Percentiles rank a stretch among this genome's conserved stretches.
phyloP scores from a whole-genome alignment of 2,113 vertebrate species.

The Leptosomus discolor region DNA sequence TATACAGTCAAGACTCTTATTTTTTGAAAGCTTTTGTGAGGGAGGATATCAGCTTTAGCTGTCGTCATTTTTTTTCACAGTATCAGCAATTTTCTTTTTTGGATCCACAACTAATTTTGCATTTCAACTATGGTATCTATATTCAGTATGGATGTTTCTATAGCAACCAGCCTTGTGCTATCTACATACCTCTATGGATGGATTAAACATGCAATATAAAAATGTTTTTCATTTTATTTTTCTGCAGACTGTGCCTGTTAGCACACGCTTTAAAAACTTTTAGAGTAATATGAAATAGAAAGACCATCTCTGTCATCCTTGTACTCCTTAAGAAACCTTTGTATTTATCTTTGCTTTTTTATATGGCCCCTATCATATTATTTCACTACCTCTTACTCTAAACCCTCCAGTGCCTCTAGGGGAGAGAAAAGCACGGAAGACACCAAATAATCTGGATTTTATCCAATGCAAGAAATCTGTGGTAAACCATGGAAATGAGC shows the following conservation, averaged over 20 bases:
- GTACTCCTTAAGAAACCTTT: neutral
- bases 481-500: neutral
- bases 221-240: neutral
- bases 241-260: neutral
- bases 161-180: neutral
- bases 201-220: neutral
- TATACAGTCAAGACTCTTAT: neutral
- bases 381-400: neutral
- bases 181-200: neutral
- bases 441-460: neutral
- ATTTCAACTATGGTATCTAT: neutral
- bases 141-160: neutral
- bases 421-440: neutral
- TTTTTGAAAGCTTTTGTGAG: neutral
- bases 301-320: neutral
- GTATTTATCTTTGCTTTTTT: neutral
- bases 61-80: neutral
- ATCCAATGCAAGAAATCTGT: neutral
- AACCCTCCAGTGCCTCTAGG: neutral
- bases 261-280: neutral
- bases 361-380: neutral
- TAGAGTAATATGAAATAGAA: neutral
- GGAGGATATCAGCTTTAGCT: neutral
- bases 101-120: neutral
- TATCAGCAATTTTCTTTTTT: neutral